Percentiles rank a stretch among this genome's conserved stretches.
Evolutionary conservation across 2,113 vertebrate genomes (phyloP).

Genomic region (Rhea americana): DNA sequence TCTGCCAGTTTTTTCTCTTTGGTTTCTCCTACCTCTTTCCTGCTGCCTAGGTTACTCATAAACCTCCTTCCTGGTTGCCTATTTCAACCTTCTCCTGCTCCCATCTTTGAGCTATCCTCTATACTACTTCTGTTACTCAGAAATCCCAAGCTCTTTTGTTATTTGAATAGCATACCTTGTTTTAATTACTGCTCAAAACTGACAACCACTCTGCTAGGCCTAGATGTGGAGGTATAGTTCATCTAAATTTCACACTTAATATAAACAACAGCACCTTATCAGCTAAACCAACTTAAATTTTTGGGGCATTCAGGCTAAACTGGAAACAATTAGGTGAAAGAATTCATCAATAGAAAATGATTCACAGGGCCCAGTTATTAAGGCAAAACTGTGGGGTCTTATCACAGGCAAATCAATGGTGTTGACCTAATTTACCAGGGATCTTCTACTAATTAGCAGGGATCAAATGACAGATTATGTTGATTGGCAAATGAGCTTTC

Average conservation of each 20-base stretch:
- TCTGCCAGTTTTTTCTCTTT: neutral
- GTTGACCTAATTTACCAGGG: neutral
- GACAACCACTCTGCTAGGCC: neutral
- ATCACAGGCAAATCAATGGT: fast-evolving
- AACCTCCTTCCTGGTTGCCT: neutral
- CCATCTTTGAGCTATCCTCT: neutral
- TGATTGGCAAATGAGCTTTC: neutral
- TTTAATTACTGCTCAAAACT: neutral
- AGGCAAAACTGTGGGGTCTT: neutral
- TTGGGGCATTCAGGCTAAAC: neutral
- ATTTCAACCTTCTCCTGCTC: neutral
- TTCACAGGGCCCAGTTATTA: neutral
- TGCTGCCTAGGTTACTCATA: neutral
- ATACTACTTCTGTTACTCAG: neutral
- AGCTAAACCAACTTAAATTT: fast-evolving
- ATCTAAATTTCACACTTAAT: neutral
- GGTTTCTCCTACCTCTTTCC: neutral
- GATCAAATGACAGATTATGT: neutral
- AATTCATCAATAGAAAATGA: neutral
- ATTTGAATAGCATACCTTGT: neutral
- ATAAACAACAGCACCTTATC: neutral
- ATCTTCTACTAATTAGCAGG: neutral
- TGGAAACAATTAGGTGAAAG: neutral
- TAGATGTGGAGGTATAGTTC: too few species aligned
- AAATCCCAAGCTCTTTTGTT: neutral